Base-by-base conservation (phyloP, 2,888 invertebrate species). In the Chelonus formosanus region DNA sequence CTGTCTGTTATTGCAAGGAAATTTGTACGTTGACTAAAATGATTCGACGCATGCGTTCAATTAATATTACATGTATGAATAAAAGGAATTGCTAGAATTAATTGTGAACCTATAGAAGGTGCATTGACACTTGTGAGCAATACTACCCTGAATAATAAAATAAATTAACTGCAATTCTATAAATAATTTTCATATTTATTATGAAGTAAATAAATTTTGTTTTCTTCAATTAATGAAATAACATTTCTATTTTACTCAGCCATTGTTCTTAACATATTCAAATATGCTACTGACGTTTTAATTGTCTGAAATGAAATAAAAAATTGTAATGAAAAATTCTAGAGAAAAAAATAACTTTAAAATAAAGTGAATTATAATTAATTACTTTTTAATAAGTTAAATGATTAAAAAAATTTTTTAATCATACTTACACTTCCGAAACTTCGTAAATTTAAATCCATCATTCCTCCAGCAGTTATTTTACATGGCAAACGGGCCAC, bases 401-500 rank as follows among this genome's bases (percentile, higher is more conserved):
- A 20, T 20, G 20, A 20, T 20, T 2, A 20, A 20, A 20, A 20
- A 20, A 20, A 20, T 20, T 20, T 20, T 20, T 20, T 20, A 20
- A 20, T 20, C 20, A 20, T 20, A 72, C 76, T 73, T n/a, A 76
- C 76, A 8, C 66, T 66, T 5, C 71, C 70, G 20, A 76, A 76
- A 10, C 71, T 75, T 7, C 63, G 36, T 0, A 76, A 59, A 1
- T 75, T 74, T 0, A 75, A 56, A 31, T 74, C 61, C 3, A 76
- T 52, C 20, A 76, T 53, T 56, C 68, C 52, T 20, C 70, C 71
- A 5, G 70, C 71, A 3, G 71, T 70, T 35, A 70, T 62, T 7
- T 64, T 54, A 8, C 66, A 63, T 32, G 69, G 70, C 43, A 63
- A 50, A 55, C 67, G 56, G 1, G 67, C 54, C 44, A 67, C 67